These are phyloP conservation scores for Lottia gigantea DNA, from an alignment of 2,888 invertebrate genomes.

Conservation along the genomic window DNA sequence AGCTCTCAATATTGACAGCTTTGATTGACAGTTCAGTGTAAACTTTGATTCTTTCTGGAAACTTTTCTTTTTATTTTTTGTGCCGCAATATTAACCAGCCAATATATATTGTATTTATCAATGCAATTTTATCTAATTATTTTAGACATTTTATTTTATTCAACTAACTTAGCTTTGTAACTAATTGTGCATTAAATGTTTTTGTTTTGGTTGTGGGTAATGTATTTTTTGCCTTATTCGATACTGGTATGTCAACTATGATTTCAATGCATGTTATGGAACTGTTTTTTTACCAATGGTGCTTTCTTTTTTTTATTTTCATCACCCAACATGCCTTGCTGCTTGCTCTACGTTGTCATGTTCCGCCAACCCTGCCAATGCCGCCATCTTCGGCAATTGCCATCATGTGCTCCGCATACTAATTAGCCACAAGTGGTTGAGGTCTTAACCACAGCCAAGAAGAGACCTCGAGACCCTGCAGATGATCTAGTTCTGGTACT, in stretches of 20 bases:
- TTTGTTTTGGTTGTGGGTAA: slow-evolving; percentile 9
- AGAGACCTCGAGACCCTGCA: slow-evolving; percentile 88
- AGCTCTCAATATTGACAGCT: too few relatives aligned
- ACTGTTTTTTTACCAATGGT: slow-evolving; percentile 61
- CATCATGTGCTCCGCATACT: slow-evolving; percentile 67
- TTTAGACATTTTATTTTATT: slow-evolving; percentile 10
- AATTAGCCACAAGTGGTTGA: slow-evolving; percentile 69
- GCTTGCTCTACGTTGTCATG: slow-evolving; percentile 69
- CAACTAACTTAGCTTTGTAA: slow-evolving; percentile 9
- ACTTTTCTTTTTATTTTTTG: too few relatives aligned
- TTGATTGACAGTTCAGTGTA: too few relatives aligned
- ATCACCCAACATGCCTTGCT: slow-evolving; percentile 69
- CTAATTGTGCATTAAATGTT: slow-evolving; percentile 7
- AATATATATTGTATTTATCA: slow-evolving; percentile 1
- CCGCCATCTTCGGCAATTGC: slow-evolving; percentile 67
- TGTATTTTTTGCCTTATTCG: slow-evolving; percentile 11
- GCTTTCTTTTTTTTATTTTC: slow-evolving; percentile 66
- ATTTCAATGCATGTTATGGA: slow-evolving; percentile 59
- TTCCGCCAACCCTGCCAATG: slow-evolving; percentile 68
- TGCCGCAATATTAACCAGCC: neutral
- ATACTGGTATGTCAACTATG: slow-evolving; percentile 22
- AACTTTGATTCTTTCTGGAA: too few relatives aligned
- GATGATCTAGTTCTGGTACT: slow-evolving; percentile 96
- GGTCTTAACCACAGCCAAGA: slow-evolving; percentile 84
- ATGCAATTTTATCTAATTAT: slow-evolving; percentile 8